A percentile compares a stretch with the other conserved stretches of the same genome.
Evolutionary conservation across 2,113 vertebrate genomes (phyloP).

Genomic region (Panthera uncia): DNA sequence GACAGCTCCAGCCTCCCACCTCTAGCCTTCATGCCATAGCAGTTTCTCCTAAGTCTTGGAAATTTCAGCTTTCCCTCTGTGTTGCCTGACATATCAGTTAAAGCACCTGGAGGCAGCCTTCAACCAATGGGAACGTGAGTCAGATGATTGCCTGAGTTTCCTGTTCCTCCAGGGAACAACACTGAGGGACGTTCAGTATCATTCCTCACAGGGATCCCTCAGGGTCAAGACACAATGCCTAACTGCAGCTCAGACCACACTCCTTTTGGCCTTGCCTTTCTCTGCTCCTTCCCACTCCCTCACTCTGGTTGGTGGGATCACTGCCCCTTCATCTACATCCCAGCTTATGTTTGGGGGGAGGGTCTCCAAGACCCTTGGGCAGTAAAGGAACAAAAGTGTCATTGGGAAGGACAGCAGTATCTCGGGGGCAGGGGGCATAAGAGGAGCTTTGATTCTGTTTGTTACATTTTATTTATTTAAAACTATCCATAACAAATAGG

Average conservation of each 20-base stretch:
- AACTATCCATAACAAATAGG: neutral
- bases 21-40: neutral
- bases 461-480: neutral
- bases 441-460: neutral
- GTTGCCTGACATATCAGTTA: neutral
- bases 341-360: neutral
- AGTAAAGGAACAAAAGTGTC: neutral
- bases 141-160: neutral
- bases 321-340: rapidly evolving
- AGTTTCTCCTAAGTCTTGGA: neutral
- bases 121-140: neutral
- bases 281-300: neutral
- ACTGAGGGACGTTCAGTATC: neutral
- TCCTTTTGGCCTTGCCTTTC: neutral
- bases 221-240: neutral
- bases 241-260: rapidly evolving
- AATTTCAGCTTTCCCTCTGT: neutral
- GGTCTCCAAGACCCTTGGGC: neutral
- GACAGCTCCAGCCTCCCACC: neutral
- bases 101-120: neutral
- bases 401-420: neutral
- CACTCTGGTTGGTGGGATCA: neutral
- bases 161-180: neutral
- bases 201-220: neutral
- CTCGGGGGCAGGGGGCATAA: neutral